These are phyloP conservation scores for Eufriesea mexicana DNA, from an alignment of 1,140 invertebrate genomes.

Conservation along the genomic window DNA sequence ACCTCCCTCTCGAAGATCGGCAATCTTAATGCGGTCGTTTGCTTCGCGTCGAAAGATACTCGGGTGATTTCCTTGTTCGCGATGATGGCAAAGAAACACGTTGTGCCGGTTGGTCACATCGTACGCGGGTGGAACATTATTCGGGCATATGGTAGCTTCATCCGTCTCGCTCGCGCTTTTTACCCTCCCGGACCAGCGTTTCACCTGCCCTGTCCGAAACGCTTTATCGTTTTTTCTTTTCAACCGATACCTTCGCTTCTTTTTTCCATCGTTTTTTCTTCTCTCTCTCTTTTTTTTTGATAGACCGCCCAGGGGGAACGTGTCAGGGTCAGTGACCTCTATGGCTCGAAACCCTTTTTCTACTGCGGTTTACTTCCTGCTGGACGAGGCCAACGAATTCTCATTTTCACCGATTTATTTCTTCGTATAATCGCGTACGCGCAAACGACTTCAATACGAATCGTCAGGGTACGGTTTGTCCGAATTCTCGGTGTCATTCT, in stretches of 20 bases:
- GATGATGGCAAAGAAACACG: slow-evolving; percentile 62
- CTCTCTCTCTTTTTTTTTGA: slow-evolving; percentile 39
- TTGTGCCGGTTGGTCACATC: slow-evolving; percentile 64
- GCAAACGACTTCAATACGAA: background rate
- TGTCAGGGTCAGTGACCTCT: slow-evolving; percentile 74
- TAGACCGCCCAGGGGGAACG: slow-evolving; percentile 50
- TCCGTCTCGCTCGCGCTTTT: slow-evolving; percentile 59
- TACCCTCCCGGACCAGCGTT: slow-evolving; percentile 48
- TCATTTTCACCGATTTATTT: slow-evolving; percentile 49
- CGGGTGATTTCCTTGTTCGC: background rate
- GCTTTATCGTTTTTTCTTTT: slow-evolving; percentile 66
- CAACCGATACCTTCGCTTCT: slow-evolving; percentile 42
- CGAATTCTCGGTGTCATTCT: too few species aligned
- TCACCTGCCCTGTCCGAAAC: slow-evolving; percentile 70
- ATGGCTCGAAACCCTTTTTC: slow-evolving; percentile 74
- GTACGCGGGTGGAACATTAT: slow-evolving; percentile 78
- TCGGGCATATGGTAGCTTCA: slow-evolving; percentile 77
- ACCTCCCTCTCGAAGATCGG: background rate
- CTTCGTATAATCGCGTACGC: too few species aligned
- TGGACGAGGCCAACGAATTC: slow-evolving; percentile 51
- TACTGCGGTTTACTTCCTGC: slow-evolving; percentile 66
- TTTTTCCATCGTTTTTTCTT: slow-evolving; percentile 46
- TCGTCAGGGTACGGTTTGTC: background rate
- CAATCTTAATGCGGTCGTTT: background rate
- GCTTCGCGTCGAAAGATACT: slow-evolving; percentile 27